These are phyloP conservation scores for Pseudopodoces humilis DNA, from an alignment of 2,113 vertebrate genomes.

Conservation along the genomic window DNA sequence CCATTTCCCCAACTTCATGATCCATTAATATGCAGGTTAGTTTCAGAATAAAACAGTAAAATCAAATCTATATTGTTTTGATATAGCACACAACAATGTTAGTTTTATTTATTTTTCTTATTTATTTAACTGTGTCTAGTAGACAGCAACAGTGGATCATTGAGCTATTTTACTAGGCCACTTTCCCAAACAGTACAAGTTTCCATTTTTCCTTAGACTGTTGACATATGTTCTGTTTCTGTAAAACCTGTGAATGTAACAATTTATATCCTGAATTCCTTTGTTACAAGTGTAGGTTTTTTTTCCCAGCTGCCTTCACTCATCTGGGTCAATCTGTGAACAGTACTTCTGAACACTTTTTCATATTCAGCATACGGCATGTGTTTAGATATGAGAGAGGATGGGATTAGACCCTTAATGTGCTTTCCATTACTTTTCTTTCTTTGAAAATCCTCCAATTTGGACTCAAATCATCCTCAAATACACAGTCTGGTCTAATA, in stretches of 20 bases:
- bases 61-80: background rate
- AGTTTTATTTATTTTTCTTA: background rate
- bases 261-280: background rate
- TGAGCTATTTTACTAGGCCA: background rate
- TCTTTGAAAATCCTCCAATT: background rate
- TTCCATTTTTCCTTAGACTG: background rate
- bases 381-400: background rate
- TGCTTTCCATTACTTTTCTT: background rate
- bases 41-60: background rate
- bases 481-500: background rate
- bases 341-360: background rate
- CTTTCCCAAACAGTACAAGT: background rate
- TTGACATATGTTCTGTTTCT: background rate
- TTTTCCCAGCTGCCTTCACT: background rate
- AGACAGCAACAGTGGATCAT: background rate
- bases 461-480: background rate
- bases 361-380: background rate
- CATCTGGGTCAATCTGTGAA: background rate
- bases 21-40: background rate
- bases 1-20: background rate
- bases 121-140: background rate
- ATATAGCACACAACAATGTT: background rate
- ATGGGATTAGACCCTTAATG: background rate
- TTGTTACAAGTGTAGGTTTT: background rate
- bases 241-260: background rate